Evolutionary conservation across 2,797 vertebrate genomes (phyloP).

Genomic region (Spinibarbus caldwelli): DNA sequence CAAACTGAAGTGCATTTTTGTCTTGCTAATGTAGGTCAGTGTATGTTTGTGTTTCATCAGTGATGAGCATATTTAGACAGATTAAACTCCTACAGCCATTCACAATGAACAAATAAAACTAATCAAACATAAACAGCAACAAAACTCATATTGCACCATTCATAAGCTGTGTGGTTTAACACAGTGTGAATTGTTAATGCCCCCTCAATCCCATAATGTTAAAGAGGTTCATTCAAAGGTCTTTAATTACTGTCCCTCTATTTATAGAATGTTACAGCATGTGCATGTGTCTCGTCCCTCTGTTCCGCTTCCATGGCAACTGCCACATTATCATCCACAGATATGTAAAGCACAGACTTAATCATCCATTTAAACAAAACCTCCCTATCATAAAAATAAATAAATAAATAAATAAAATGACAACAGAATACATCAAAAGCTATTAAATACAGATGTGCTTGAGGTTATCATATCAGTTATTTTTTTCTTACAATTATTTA

Average conservation of each 20-base stretch:
- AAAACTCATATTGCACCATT: not conserved
- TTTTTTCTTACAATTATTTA: too few relatives aligned
- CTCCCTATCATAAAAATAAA: not conserved
- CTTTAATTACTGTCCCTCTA: constrained; percentile 53
- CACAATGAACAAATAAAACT: not conserved
- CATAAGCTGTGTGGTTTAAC: not conserved
- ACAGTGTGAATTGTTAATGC: not conserved
- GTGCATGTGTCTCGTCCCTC: not conserved
- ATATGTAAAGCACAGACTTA: not conserved
- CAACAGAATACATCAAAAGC: not conserved
- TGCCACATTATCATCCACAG: constrained; percentile 61
- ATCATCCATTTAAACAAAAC: not conserved
- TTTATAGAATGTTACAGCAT: constrained; percentile 24
- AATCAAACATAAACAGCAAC: not conserved
- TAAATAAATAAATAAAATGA: not conserved
- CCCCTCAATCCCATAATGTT: not conserved
- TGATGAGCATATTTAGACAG: not conserved
- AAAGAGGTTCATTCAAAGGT: not conserved
- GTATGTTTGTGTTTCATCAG: constrained; percentile 1
- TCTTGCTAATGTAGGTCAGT: not conserved
- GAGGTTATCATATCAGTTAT: not conserved
- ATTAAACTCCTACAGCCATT: not conserved
- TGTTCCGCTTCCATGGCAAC: constrained; percentile 75
- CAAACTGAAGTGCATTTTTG: not conserved
- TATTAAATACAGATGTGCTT: not conserved